These are phyloP conservation scores for Dyspetes luteomarginatus DNA, from an alignment of 2,888 invertebrate genomes.

Conservation along the genomic window DNA sequence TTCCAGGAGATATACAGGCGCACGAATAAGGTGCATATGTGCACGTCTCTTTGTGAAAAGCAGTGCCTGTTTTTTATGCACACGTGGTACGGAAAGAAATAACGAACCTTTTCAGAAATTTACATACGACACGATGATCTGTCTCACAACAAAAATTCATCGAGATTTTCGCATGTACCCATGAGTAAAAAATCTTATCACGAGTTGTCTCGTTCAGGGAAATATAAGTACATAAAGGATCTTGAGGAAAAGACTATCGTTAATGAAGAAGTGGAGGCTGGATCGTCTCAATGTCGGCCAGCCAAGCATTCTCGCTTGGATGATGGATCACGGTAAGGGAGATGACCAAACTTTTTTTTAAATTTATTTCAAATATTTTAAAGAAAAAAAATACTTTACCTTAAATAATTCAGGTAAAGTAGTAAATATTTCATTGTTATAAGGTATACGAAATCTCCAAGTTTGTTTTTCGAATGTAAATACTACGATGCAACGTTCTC, in stretches of 20 bases:
- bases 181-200: slow-evolving; percentile 49
- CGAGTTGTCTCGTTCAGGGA: slow-evolving; percentile 43
- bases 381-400: background rate
- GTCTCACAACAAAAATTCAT: background rate
- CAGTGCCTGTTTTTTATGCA: too few species aligned
- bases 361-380: slow-evolving; percentile 6
- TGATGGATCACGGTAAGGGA: slow-evolving; percentile 9
- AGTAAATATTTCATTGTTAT: too few species aligned
- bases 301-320: slow-evolving; percentile 33
- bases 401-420: too few species aligned
- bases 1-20: too few species aligned
- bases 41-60: too few species aligned
- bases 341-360: background rate
- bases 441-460: too few species aligned
- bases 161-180: background rate
- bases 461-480: too few species aligned
- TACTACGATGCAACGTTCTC: too few species aligned
- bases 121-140: background rate
- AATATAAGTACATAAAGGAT: slow-evolving; percentile 29
- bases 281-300: slow-evolving; percentile 23
- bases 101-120: too few species aligned
- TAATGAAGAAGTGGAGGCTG: slow-evolving; percentile 28
- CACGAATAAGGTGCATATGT: too few species aligned
- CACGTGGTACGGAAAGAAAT: too few species aligned
- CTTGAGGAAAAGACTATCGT: slow-evolving; percentile 19